Percentiles rank a stretch among this genome's conserved stretches.
Conservation (phyloP, 2,888 invertebrate genomes). For the Melangyna quadrimaculata region DNA sequence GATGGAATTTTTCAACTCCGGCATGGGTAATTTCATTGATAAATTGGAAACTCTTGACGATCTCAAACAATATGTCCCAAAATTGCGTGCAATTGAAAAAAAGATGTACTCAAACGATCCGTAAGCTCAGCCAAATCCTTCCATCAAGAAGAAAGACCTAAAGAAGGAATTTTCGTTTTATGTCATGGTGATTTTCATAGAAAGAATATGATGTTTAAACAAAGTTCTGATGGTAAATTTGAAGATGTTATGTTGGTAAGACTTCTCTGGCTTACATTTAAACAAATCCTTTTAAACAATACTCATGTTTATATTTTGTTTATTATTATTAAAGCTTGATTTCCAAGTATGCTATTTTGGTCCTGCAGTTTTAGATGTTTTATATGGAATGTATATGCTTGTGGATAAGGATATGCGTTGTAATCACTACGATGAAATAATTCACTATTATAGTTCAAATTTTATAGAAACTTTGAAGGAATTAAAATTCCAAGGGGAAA, state of each 20-base stretch:
- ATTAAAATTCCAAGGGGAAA: conserved; percentile 69
- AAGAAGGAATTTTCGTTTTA: conserved; percentile 25
- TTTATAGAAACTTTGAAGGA: conserved; percentile 72
- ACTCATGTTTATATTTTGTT: background rate
- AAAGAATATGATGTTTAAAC: conserved; percentile 20
- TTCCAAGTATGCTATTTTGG: conserved; percentile 74
- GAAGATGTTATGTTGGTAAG: conserved; percentile 25
- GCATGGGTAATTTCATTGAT: conserved; percentile 72
- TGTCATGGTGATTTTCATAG: conserved; percentile 10
- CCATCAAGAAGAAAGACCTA: background rate
- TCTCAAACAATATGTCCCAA: conserved; percentile 69
- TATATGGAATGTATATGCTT: conserved; percentile 70
- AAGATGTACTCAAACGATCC: conserved; percentile 46
- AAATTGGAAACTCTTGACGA: conserved; percentile 53
- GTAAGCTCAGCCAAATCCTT: background rate
- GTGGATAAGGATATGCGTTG: conserved; percentile 70
- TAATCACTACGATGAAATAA: conserved; percentile 70
- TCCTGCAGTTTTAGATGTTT: conserved; percentile 73
- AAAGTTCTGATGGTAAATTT: background rate
- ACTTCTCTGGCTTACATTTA: background rate
- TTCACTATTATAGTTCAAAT: conserved; percentile 73
- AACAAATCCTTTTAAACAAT: background rate
- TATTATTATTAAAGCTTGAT: conserved; percentile 70
- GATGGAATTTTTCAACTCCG: conserved; percentile 47
- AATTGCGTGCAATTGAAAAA: conserved; percentile 71